Evolutionary conservation across 2,888 invertebrate species (phyloP), one percentile per base, ranked within the genome.

Genomic region (Synergus laeviventris): DNA sequence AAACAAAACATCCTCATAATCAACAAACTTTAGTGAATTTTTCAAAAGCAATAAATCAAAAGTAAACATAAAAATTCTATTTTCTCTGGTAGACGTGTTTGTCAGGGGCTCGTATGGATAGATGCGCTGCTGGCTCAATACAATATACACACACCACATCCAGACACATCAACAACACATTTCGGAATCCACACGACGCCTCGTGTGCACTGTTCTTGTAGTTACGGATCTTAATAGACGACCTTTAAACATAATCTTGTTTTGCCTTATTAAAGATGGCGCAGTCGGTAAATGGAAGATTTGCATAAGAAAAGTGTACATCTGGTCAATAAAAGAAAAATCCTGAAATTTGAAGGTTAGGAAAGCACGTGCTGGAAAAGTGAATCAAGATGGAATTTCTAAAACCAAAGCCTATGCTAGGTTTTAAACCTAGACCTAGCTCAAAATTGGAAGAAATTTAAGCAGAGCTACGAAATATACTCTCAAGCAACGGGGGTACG

Each of bases 401-500:
- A 38, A 82, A 82, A 54, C 76, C 76, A 14, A 78, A 81, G 82
- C 11, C 9, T n/a, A 76, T 82, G 80, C 74, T 74, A 21, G 82
- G 82, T 3, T n/a, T n/a, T n/a, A n/a, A n/a, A n/a, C n/a, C n/a
- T n/a, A n/a, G 81, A 81, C 56, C n/a, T 80, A n/a, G 75, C 74
- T 2, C n/a, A 38, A n/a, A 81, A 82, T 36, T 82, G 79, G 75
- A 74, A 76, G 18, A 80, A 81, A 39, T 82, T 80, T 39, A 80
- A 78, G 59, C 54, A 75, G 54, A 76, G 62, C 42, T 75, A 66
- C 49, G 56, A 76, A 38, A 45, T 81, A 54, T 82, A 73, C 56
- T 39, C 49, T 18, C 21, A 66, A 18, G 81, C 79, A 31, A 76
- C 77, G 24, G 78, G 81, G 11, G 64, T 75, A 24, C 16, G 39